A percentile compares a stretch with the other conserved stretches of the same genome.
Conservation (phyloP, 1,140 invertebrate genomes). For the Homalodisca vitripennis region DNA sequence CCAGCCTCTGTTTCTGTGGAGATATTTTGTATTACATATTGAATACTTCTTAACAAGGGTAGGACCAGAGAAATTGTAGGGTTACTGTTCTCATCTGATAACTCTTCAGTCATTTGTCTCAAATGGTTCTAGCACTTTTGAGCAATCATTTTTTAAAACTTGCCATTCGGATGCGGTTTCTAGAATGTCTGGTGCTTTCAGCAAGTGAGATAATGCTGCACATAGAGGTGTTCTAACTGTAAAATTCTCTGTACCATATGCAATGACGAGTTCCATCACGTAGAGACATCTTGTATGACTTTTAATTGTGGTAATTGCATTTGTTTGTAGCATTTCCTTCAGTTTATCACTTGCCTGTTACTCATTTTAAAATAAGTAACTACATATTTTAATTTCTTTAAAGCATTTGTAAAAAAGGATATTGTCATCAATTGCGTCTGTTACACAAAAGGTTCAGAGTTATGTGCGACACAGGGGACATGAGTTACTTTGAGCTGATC, state of each 20-base stretch:
- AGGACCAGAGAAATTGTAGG: constrained; percentile 42
- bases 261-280: constrained; percentile 2
- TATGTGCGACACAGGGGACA: too few species aligned
- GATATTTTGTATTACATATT: too few species aligned
- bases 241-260: constrained; percentile 23
- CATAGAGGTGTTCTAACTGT: constrained; percentile 20
- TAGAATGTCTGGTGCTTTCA: constrained; percentile 17
- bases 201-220: constrained; percentile 7
- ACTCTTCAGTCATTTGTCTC: constrained; percentile 32
- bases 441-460: neutral
- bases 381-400: too few species aligned
- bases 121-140: constrained; percentile 23
- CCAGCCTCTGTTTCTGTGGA: constrained; percentile 34
- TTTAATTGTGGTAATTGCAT: constrained; percentile 8
- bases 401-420: neutral
- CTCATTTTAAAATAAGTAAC: too few species aligned
- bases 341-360: neutral
- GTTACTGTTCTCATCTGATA: constrained; percentile 43
- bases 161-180: too few species aligned
- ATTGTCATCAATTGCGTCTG: neutral
- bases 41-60: constrained; percentile 42
- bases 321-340: neutral
- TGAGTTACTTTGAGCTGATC: too few species aligned
- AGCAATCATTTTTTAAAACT: too few species aligned
- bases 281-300: too few species aligned